Percentiles rank a stretch among this genome's conserved stretches.
phyloP scores from a whole-genome alignment of 2,797 vertebrate genomes.

The Peromyscus melanophrys region DNA sequence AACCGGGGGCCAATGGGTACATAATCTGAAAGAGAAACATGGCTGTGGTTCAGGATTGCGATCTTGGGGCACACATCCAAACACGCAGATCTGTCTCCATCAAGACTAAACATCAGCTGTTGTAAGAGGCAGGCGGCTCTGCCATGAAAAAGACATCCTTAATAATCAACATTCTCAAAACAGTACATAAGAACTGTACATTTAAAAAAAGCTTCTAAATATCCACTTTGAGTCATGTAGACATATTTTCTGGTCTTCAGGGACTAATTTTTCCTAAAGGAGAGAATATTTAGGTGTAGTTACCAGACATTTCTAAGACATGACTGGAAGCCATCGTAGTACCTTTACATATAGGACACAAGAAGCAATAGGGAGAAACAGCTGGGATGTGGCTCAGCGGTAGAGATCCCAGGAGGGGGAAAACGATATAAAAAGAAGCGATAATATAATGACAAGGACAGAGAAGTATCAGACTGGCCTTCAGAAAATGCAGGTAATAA shows the following conservation, averaged over 20 bases:
- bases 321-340: neutral
- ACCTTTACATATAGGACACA: neutral
- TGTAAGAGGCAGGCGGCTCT: neutral
- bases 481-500: neutral
- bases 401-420: neutral
- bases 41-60: constrained; percentile 34
- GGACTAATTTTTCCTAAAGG: neutral
- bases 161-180: constrained; percentile 54
- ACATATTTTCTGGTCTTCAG: constrained; percentile 2
- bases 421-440: neutral
- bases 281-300: neutral
- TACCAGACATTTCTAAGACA: constrained; percentile 62
- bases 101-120: constrained; percentile 30
- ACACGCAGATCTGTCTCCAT: constrained; percentile 39
- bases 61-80: neutral
- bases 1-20: constrained; percentile 98
- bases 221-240: constrained; percentile 41
- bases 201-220: constrained; percentile 28
- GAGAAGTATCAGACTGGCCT: neutral
- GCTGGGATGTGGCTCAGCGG: neutral
- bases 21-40: constrained; percentile 92
- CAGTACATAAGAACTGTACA: neutral
- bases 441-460: neutral
- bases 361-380: neutral
- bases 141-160: neutral